Conservation (phyloP, 2,888 invertebrate species). For the Chalcosyrphus nemorum region DNA sequence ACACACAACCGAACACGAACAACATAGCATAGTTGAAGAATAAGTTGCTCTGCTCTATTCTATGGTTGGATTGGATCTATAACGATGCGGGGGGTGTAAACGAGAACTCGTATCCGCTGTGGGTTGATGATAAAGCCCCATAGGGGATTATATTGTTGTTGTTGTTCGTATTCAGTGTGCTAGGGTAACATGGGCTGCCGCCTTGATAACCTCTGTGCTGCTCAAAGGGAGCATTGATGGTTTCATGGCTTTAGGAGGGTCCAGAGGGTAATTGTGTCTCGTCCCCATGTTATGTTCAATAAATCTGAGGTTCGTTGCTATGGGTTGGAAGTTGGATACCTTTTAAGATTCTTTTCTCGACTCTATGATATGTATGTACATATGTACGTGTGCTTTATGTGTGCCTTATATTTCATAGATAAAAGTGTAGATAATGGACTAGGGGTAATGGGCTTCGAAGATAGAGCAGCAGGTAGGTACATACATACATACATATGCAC, state of each 20-base stretch:
- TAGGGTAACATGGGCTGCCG: constrained; percentile 49
- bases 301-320: constrained; percentile 41
- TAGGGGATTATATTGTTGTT: constrained; percentile 36
- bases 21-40: not conserved
- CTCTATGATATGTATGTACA: constrained; percentile 4
- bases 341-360: constrained; percentile 24
- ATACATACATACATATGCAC: too few relatives aligned
- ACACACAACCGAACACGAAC: constrained; percentile 25
- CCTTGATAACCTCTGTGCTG: constrained; percentile 36
- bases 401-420: not conserved
- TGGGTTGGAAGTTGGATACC: constrained; percentile 36
- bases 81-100: not conserved
- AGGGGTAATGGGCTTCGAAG: not conserved
- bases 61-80: constrained; percentile 13
- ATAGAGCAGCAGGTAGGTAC: constrained; percentile 11
- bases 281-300: constrained; percentile 45
- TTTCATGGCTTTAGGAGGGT: constrained; percentile 6
- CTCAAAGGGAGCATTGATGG: constrained; percentile 13
- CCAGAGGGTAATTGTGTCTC: constrained; percentile 30
- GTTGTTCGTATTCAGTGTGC: not conserved
- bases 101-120: constrained; percentile 29
- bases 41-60: not conserved
- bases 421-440: not conserved
- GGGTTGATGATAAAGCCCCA: constrained; percentile 44
- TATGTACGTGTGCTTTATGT: not conserved